Evolutionary conservation across 2,113 vertebrate genomes (phyloP), one percentile per base, ranked within the genome.

Genomic region (Cynopterus brachyotis): DNA sequence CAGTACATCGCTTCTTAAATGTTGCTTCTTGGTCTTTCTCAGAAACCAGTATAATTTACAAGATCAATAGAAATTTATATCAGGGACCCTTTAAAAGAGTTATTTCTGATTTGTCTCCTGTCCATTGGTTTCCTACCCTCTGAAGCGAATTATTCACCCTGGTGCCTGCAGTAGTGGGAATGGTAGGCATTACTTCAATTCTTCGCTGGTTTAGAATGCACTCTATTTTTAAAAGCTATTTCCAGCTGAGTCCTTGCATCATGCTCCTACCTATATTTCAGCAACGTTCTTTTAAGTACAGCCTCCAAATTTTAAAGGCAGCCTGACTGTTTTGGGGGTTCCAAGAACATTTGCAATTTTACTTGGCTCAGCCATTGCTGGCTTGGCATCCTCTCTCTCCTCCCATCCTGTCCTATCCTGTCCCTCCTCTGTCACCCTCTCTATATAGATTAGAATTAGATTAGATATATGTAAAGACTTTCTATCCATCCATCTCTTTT

Each of bases 11-110:
- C 19, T 92, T 76, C 47, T 93, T 89, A 81, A 89, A 64, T 93
- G 17, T 81, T 47, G 12, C 16, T 80, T 87, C 95, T 88, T 95
- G 55, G 17, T 86, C 80, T 94, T 87, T 91, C 69, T 80, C 47
- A 92, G 50, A 95, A 86, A 79, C 55, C 19, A 96, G 17, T 42
- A 50, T 86, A 89, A 75, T 89, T 92, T 92, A 55, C 92, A 82
- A 95, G 32, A 96, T 88, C 47, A 94, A n/a, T 59, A 93, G 87
- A 95, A 66, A 89, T 55, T n/a, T 70, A 22, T 72, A 57, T 19
- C 45, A 89, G 20, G 11, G 11, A 62, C 30, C 28, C 37, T 70
- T 82, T 92, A 70, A 81, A 66, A 60, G 35, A 89, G 28, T 91
- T 92, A 53, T 81, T 92, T 92, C 35, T 88, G 45, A 50, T 80